Base-by-base conservation (phyloP, 2,113 vertebrate genomes). In the Oreochromis tanganicae region DNA sequence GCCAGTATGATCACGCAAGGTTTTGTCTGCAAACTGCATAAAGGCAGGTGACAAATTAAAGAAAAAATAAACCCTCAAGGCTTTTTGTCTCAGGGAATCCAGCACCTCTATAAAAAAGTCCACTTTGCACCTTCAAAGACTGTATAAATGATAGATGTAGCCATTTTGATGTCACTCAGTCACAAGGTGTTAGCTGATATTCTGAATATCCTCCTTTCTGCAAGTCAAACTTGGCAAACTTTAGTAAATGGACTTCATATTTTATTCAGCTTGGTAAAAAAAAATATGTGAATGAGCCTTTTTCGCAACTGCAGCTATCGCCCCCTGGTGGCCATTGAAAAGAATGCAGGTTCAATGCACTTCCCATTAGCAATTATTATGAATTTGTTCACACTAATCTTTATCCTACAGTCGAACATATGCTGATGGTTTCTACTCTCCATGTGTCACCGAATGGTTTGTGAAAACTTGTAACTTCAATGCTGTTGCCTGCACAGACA, bases 1-100 rank as follows among this genome's bases (percentile, higher is more conserved):
- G 27, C 56, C 83, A 55, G 41, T n/a, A 52, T 88, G 55, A 81
- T 88, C 90, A 90, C 75, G 80, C 87, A 78, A 85, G 61, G 27
- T 46, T 79, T 9, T 27, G 13, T 52, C 55, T 32, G 57, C 12
- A 29, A 55, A 11, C 6, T 19, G 11, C 16, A 50, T 78, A 9
- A 3, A 32, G 71, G 9, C 43, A 4, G 43, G 43, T 75, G 43
- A 75, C 3, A 75, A 75, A 48, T 75, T 29, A 29, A 8, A 75
- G 24, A 11, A 1, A 75, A 50, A 75, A 75, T 0, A 50, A 75
- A 19, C 13, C 24, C 41, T 19, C 7, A 14, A 48, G 41, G 41
- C 41, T 27, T 73, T 27, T 17, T 73, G 68, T 19, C 34, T n/a
- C 38, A 27, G 1, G 0, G 68, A 73, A 29, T 73, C 21, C 21